A percentile compares a stretch with the other conserved stretches of the same genome.
These are phyloP conservation scores for Tonatia bakeri DNA, from an alignment of 2,113 vertebrate species.

Conservation along the genomic window DNA sequence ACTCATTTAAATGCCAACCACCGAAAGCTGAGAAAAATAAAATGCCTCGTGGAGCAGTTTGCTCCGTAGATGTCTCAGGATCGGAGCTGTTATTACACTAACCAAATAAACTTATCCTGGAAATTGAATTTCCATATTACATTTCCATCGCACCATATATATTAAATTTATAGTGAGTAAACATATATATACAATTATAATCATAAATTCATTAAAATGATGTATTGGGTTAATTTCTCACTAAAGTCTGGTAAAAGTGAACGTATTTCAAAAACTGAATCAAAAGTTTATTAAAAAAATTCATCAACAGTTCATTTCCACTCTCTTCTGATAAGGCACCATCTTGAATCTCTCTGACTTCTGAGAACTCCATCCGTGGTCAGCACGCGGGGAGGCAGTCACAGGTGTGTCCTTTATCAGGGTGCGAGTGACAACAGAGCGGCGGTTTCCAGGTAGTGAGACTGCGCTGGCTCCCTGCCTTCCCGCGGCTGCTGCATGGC, in stretches of 20 bases:
- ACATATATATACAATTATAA: not conserved
- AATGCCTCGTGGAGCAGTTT: slow-evolving; percentile 13
- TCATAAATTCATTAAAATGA: slow-evolving; percentile 57
- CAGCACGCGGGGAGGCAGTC: not conserved
- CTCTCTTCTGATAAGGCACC: not conserved
- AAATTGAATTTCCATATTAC: slow-evolving; percentile 51
- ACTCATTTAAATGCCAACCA: not conserved
- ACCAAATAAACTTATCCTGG: slow-evolving; percentile 29
- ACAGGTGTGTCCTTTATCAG: not conserved
- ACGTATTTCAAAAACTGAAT: not conserved
- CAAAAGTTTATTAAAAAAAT: slow-evolving; percentile 50
- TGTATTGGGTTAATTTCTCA: slow-evolving; percentile 48
- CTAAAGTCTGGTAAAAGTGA: slow-evolving; percentile 31
- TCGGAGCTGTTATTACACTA: slow-evolving; percentile 22
- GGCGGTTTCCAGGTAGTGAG: not conserved
- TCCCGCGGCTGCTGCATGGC: not conserved
- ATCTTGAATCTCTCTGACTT: not conserved
- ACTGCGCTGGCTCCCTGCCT: not conserved
- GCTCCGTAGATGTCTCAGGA: slow-evolving; percentile 10
- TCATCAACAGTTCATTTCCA: slow-evolving; percentile 2
- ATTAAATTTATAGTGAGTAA: slow-evolving; percentile 54
- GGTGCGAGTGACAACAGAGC: not conserved
- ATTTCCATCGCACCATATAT: slow-evolving; percentile 36
- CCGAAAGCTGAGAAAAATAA: slow-evolving; percentile 35
- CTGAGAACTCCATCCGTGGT: not conserved